Evolutionary conservation across 1,140 invertebrate genomes (phyloP), one percentile per base, ranked within the genome.

Genomic region (Nebria ingens): DNA sequence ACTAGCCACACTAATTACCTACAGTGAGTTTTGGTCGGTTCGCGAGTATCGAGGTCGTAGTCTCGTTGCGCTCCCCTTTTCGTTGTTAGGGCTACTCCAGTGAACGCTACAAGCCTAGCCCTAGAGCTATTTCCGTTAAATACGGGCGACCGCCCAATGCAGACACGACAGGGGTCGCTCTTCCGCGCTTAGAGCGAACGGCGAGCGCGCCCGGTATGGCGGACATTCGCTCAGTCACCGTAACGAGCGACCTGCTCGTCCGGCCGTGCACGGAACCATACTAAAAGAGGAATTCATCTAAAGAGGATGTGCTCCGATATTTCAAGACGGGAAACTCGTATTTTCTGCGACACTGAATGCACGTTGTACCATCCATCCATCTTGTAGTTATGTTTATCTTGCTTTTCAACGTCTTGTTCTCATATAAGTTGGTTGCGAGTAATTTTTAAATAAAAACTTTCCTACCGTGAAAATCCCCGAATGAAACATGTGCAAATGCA

Each of bases 401-500:
- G 6, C n/a, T n/a, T 34, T 34, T 34, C n/a, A 34, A 34, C 25
- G n/a, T 34, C 25, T 34, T 34, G 25, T 34, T 34, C 25, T 9
- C n/a, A n/a, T n/a, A n/a, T n/a, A n/a, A n/a, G n/a, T 34, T 9
- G 25, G 25, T 6, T n/a, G 25, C 25, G 25, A 34, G 25, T 34
- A 34, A 34, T 34, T 34, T 34, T 34, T n/a, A 34, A 34, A 34
- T 34, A 34, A 34, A 34, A 34, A 34, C 25, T 34, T 34, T 34
- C 25, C 25, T 34, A 34, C 25, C 25, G n/a, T 34, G 25, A 34
- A 34, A 34, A n/a, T n/a, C n/a, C n/a, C 25, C 25, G 25, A 34
- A 34, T n/a, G n/a, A n/a, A n/a, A n/a, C n/a, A 34, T 34, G 25
- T 34, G 25, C 25, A 34, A 6, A 9, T 6, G 25, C 25, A 6